Base-by-base conservation (phyloP, 2,797 vertebrate species). In the Arremon brunneinucha region DNA sequence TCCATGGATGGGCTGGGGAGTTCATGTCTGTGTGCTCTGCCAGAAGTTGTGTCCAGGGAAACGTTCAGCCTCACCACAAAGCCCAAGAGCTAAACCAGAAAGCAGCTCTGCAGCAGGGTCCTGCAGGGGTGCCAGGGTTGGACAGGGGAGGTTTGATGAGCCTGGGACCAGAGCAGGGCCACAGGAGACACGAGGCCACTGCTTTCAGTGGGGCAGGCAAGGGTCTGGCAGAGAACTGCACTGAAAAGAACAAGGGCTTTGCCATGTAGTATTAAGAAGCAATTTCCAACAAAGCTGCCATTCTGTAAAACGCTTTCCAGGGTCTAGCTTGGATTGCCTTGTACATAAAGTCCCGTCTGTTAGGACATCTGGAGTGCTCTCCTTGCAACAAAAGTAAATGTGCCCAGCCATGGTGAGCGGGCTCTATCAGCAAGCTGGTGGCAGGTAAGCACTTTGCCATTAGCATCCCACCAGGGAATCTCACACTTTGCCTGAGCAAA, bases 101-200 rank as follows among this genome's bases (percentile, higher is more conserved):
- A 62, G 26, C 43, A 43, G 27, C 19, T 63, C 69, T 22, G 27
- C 8, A 52, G 41, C 0, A 0, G 30, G 39, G 19, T 49, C 53
- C 53, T 2, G 1, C n/a, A 72, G 49, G 52, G 52, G 60, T 56
- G 64, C n/a, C 52, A 49, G 17, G 7, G 5, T 0, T 30, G 56
- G 35, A 43, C 14, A 49, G 9, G 12, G 19, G 18, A 57, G 39
- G 35, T n/a, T 1, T 35, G 3, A 12, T 4, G 26, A 62, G 57
- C 19, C 27, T 3, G 8, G 22, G 39, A 52, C 30, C 3, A 4
- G 17, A 72, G 15, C 9, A 64, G 67, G 8, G 43, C 49, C 22
- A 22, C 22, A 8, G 71, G 30, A 50, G 21, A 56, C 3, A 2
- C 0, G 0, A 83, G 30, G 39, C 21, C 12, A 3, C 46, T 22